Percentiles rank a stretch among this genome's conserved stretches.
phyloP scores from a whole-genome alignment of 2,888 invertebrate species.

The Agonopterix arenella region DNA sequence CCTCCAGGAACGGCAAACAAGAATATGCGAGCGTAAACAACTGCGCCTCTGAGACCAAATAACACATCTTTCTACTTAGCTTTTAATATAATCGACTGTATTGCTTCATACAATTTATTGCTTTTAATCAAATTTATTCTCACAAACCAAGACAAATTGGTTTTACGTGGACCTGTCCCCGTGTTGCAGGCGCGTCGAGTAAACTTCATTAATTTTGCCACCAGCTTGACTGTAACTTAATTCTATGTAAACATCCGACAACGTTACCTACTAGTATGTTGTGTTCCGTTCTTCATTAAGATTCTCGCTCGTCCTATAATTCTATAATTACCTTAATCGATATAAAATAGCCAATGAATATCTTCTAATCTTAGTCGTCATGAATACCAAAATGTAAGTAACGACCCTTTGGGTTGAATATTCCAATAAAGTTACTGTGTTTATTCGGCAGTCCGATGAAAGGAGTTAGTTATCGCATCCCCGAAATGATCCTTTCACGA shows the following conservation, averaged over 20 bases:
- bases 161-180: conserved; percentile 18
- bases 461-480: conserved; percentile 1
- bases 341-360: too few relatives aligned
- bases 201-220: conserved; percentile 28
- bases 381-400: too few relatives aligned
- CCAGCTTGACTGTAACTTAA: conserved; percentile 29
- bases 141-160: conserved; percentile 13
- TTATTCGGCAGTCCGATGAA: too few relatives aligned
- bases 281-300: conserved; percentile 1
- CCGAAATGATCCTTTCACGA: conserved; percentile 14
- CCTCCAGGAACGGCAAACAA: conserved; percentile 38
- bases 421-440: too few relatives aligned
- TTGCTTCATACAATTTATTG: conserved; percentile 2
- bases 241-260: conserved; percentile 9
- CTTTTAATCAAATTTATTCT: background rate
- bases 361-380: too few relatives aligned
- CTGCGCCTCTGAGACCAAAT: conserved; percentile 29
- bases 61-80: conserved; percentile 17
- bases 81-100: conserved; percentile 16
- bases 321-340: too few relatives aligned
- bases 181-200: conserved; percentile 20
- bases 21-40: conserved; percentile 40
- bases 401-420: too few relatives aligned
- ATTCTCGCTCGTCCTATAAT: conserved; percentile 6
- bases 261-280: conserved; percentile 3